Conservation (phyloP, 2,888 invertebrate species). For the Tiliacea aurago region DNA sequence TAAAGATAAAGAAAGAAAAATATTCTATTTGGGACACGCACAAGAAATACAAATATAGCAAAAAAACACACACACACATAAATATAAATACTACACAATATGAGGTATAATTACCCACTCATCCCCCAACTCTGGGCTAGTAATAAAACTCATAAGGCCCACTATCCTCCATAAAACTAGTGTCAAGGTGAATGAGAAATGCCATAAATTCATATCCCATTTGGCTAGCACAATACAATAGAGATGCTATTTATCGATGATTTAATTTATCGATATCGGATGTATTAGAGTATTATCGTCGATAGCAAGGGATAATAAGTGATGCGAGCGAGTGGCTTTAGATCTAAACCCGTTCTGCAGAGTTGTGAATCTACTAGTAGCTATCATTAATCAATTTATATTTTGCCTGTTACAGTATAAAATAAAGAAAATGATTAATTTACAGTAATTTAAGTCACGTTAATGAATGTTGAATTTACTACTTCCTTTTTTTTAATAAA, state of each 20-base stretch:
- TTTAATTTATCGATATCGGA: constrained; percentile 47
- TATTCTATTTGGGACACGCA: too few relatives aligned
- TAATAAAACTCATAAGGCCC: constrained; percentile 33
- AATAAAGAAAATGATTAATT: background rate
- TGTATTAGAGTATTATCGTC: constrained; percentile 43
- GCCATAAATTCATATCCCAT: constrained; percentile 65
- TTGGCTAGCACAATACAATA: constrained; percentile 58
- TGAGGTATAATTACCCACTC: constrained; percentile 5
- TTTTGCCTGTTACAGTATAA: background rate
- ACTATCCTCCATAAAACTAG: constrained; percentile 51
- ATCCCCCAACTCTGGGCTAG: constrained; percentile 14
- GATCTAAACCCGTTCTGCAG: background rate
- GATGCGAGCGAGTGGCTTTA: background rate
- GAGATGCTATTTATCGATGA: constrained; percentile 43
- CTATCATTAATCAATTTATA: background rate
- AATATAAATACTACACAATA: background rate
- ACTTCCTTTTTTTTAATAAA: background rate
- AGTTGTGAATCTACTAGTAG: constrained; percentile 5
- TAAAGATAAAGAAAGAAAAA: too few relatives aligned
- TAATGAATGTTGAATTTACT: background rate
- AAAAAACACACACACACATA: background rate
- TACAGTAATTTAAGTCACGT: background rate
- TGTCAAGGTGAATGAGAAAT: constrained; percentile 55
- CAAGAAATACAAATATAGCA: too few relatives aligned
- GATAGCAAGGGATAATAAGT: background rate